Conservation (phyloP, 2,113 vertebrate species). For the Ictidomys tridecemlineatus region DNA sequence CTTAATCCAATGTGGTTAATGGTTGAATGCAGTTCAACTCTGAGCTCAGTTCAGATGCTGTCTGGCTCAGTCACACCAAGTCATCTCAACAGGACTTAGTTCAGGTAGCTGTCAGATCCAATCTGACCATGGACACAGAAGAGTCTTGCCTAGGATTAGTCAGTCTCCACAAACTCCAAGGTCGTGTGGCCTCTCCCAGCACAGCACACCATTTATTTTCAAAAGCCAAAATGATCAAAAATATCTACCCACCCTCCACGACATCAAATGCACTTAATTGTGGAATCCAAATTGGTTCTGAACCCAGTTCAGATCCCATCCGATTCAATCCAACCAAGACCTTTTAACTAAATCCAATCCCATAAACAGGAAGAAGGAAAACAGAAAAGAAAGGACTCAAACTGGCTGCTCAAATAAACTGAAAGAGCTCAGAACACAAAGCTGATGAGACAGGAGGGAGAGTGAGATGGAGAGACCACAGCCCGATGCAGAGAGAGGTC, state of each 20-base stretch:
- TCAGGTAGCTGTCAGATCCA: neutral
- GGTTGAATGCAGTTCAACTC: neutral
- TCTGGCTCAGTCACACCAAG: neutral
- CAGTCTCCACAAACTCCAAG: neutral
- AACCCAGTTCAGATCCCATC: neutral
- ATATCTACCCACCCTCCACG: neutral
- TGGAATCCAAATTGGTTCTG: neutral
- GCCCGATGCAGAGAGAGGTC: neutral
- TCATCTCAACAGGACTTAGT: no score
- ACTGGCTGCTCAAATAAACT: neutral
- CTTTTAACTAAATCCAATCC: neutral
- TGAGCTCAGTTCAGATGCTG: neutral
- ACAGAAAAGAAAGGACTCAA: neutral
- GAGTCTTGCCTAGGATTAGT: no score
- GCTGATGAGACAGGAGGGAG: no score
- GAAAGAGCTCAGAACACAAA: neutral
- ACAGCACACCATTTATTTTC: neutral
- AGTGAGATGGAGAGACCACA: neutral
- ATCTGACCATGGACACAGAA: neutral
- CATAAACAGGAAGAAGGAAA: neutral
- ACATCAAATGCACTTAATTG: neutral
- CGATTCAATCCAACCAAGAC: neutral
- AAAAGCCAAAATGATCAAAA: neutral
- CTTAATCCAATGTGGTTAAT: neutral
- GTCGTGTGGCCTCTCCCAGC: neutral